Base-by-base conservation (phyloP, 2,888 invertebrate genomes). In the Aphodius sticticus region DNA sequence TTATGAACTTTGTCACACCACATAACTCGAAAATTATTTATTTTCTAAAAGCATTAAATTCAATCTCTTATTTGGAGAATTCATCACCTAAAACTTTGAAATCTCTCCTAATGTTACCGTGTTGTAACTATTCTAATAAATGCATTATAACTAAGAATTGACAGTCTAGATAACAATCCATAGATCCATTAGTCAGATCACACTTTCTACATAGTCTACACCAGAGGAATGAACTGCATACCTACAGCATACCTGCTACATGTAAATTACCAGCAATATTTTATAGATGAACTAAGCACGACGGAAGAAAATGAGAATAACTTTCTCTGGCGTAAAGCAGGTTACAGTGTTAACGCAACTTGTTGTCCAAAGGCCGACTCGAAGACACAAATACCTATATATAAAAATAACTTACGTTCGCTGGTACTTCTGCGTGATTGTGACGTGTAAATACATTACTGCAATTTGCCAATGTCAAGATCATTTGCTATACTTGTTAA, bases 301-400 rank as follows among this genome's bases (percentile, higher is more conserved):
- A 53, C 53, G 53, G 53, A 53, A 53, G 53, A 53, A 53, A 53
- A 53, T 53, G 53, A 53, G 53, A 53, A 53, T 53, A 53, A 72
- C 72, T 72, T 72, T 76, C 53, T 76, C 76, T 81, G 70, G 69
- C 77, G 80, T 81, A 81, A 84, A 84, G 81, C 83, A 84, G 84
- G 84, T 84, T 83, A 83, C 82, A 80, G 80, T 83, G 82, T 80
- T 83, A 82, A 81, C 76, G 82, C 78, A 80, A 82, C 81, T 69
- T 82, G 82, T 77, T 82, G 79, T 77, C 77, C 53, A 53, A 53
- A 53, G 7, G 53, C 53, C 1, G 7, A 12, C 12, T 53, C 53
- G 7, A 12, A 53, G 53, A 53, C 53, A 26, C 26, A 26, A 26
- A 26, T 26, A 26, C 26, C 26, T 26, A 26, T 26, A 26, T 3